phyloP scores from a whole-genome alignment of 2,888 invertebrate genomes.

The Caenorhabditis drosophilae region DNA sequence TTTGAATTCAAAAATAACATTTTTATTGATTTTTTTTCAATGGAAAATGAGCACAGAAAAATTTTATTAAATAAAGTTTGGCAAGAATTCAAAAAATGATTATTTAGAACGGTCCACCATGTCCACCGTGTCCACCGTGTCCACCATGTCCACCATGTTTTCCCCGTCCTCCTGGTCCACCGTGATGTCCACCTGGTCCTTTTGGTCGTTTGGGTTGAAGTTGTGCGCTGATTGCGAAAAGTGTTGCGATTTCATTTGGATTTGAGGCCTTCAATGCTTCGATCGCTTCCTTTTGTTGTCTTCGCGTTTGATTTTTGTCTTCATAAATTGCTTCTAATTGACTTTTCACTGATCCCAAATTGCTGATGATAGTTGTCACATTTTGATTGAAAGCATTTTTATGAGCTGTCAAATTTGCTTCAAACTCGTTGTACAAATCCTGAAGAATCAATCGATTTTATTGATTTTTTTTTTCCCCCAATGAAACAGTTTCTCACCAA shows the following conservation, averaged over 20 bases:
- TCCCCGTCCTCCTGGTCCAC: conserved; percentile 14
- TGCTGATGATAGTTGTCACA: conserved; percentile 17
- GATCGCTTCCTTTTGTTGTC: conserved; percentile 3
- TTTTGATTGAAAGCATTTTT: conserved; percentile 16
- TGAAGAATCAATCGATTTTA: conserved; percentile 9
- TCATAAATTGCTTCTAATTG: conserved; percentile 9
- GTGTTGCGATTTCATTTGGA: background rate
- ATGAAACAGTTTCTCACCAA: conserved; percentile 16
- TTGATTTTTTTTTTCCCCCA: conserved; percentile 6
- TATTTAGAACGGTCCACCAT: background rate
- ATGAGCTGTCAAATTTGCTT: conserved; percentile 12
- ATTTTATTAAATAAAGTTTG: background rate
- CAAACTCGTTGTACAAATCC: conserved; percentile 10
- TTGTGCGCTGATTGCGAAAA: background rate
- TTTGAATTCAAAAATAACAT: background rate
- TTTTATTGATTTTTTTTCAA: background rate
- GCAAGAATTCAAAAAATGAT: no score
- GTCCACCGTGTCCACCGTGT: background rate
- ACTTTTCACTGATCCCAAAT: conserved; percentile 11
- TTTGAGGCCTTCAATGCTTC: background rate
- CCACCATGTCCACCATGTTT: conserved; percentile 3
- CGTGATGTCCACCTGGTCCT: background rate
- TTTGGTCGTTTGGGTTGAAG: conserved; percentile 4
- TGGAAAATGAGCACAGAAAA: background rate
- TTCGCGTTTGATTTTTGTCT: background rate